Base-by-base conservation (phyloP, 2,797 vertebrate genomes). In the Channallabes apus region DNA sequence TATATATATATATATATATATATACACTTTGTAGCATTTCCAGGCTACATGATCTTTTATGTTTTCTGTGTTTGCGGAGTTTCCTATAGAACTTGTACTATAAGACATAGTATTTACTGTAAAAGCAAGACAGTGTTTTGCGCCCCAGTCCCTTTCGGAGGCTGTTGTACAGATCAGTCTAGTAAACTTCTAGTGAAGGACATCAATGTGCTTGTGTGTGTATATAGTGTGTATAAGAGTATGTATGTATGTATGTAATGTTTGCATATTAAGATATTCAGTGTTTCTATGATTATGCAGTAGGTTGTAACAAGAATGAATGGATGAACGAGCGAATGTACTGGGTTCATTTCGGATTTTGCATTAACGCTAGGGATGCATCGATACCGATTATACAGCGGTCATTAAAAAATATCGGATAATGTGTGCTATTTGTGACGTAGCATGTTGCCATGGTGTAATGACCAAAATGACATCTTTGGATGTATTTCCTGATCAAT, bases 21-120 rank as follows among this genome's bases (percentile, higher is more conserved):
- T 73, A 27, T 95, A 96, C 95, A 97, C 96, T 98, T 97, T 94
- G 94, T 95, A 94, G 95, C 96, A 95, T 96, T 95, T 92, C 88
- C 38, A 84, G 90, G 94, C 92, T 89, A 79, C 94, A 92, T 92
- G 91, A 91, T 75, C 93, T 91, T 46, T 88, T 78, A 14, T 89
- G 90, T 94, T 90, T 88, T 91, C 92, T 90, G 92, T 92, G 93
- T 84, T 68, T 82, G 29, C 67, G 86, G 68, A 24, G 61, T 82
- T 68, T 79, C 82, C 76, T 82, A 38, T 80, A 81, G 82, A 85
- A 91, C 85, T 82, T 88, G 61, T 90, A 67, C 92, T 90, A 83
- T 92, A 90, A 88, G 88, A 59, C 77, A 56, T 93, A 94, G 90
- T 93, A 89, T 94, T 84, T 95, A 91, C 92, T 94, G 90, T 94